These are phyloP conservation scores for Opisthograptis luteolata DNA, from an alignment of 2,888 invertebrate genomes.

Conservation along the genomic window DNA sequence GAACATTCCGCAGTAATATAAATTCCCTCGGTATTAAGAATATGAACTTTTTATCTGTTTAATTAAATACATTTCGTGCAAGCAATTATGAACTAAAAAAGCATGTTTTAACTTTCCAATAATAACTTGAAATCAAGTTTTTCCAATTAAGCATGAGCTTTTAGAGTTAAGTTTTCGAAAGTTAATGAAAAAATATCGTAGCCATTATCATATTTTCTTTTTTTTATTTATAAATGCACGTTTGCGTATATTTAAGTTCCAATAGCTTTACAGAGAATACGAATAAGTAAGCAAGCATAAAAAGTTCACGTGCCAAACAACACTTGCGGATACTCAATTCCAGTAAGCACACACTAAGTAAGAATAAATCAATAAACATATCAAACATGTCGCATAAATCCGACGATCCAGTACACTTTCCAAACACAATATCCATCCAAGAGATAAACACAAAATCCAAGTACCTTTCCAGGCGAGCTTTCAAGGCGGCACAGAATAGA, in stretches of 20 bases:
- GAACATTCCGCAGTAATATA: conserved; percentile 3
- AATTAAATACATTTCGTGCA: not conserved
- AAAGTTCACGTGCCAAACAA: too few species aligned
- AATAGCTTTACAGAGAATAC: too few species aligned
- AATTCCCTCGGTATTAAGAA: too few species aligned
- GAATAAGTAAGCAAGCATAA: too few species aligned
- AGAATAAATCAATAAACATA: not conserved
- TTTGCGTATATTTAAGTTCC: too few species aligned
- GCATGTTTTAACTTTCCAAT: too few species aligned
- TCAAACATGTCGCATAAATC: conserved; percentile 7
- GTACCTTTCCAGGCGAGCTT: conserved; percentile 74
- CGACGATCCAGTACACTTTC: conserved; percentile 23
- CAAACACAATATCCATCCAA: conserved; percentile 37
- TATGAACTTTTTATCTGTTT: not conserved
- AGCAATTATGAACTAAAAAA: not conserved
- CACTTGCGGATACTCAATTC: conserved; percentile 16
- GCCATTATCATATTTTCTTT: too few species aligned
- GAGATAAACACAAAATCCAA: conserved; percentile 55
- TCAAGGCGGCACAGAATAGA: conserved; percentile 52
- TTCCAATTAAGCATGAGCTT: not conserved
- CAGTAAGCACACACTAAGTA: conserved; percentile 1
- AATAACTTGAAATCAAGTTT: not conserved
- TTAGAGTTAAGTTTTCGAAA: conserved; percentile 11
- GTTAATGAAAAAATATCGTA: not conserved
- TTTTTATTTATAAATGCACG: too few species aligned